Evolutionary conservation across 2,113 vertebrate species (phyloP), one percentile per base, ranked within the genome.

Genomic region (Ophthalmolycus amberensis): DNA sequence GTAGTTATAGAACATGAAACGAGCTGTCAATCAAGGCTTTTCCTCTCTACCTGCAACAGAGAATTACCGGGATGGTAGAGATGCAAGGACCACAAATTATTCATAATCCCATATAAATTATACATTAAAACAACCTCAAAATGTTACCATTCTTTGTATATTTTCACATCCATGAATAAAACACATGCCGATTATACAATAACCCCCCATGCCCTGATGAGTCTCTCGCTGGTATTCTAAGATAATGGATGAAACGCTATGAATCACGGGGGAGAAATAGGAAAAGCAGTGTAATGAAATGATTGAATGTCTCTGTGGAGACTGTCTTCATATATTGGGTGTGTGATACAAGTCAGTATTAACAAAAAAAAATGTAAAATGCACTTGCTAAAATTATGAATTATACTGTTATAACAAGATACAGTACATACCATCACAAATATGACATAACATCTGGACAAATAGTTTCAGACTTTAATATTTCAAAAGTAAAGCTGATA

Each of bases 21-120:
- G 9, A 87, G 83, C 85, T 94, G 93, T 90, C 93, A 93, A 77
- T 93, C 91, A 88, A 6, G 32, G 11, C 64, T 76, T 60, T 29
- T 40, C 25, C 58, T 46, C 59, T 52, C 44, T 58, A 52, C 20
- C 50, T 67, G 48, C 58, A 68, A 80, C 68, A 62, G 37, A 72
- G 58, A 65, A 71, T 8, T 37, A 56, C 60, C 2, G 25, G 68
- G 16, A 71, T 65, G 63, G 69, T n/a, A 72, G 16, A 38, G n/a
- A 48, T 66, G 73, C 87, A 52, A 62, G 68, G 27, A 83, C 32
- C 66, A 67, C 76, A 85, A 89, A 88, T 86, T 85, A 91, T 90
- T 90, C 29, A 80, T 73, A 65, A 77, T 77, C 16, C 15, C 34
- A 40, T 1, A 52, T 89, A 75, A 79, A 90, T 89, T 77, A 90